Percentiles rank a stretch among this genome's conserved stretches.
Conservation (phyloP, 2,797 vertebrate genomes). For the Rhabdophis nuchalis region DNA sequence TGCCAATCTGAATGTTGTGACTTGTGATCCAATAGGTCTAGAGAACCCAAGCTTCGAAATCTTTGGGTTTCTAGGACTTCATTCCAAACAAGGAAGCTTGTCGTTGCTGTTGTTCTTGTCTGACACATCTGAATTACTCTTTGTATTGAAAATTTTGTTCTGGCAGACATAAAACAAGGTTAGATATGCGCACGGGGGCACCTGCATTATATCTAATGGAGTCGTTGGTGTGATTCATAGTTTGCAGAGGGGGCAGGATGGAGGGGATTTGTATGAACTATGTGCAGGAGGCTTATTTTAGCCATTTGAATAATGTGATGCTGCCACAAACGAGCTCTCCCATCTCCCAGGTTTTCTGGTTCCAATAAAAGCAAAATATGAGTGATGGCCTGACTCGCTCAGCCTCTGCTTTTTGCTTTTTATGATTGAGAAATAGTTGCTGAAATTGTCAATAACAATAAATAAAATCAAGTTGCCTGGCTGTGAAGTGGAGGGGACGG, state of each 20-base stretch:
- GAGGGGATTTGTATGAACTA: slow-evolving; percentile 15
- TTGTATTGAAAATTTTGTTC: not conserved
- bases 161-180: slow-evolving; percentile 2
- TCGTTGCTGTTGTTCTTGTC: not conserved
- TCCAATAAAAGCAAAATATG: slow-evolving; percentile 61
- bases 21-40: not conserved
- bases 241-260: not conserved
- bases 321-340: slow-evolving; percentile 57
- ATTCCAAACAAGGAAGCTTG: not conserved
- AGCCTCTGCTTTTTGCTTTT: slow-evolving; percentile 59
- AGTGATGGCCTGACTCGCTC: slow-evolving; percentile 54
- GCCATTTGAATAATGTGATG: slow-evolving; percentile 52
- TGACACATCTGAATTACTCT: not conserved
- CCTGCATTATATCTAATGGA: slow-evolving; percentile 14
- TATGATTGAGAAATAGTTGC: slow-evolving; percentile 65
- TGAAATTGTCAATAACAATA: slow-evolving; percentile 68
- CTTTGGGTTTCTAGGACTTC: not conserved
- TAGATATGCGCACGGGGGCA: slow-evolving; percentile 8
- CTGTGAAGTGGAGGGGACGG: slow-evolving; percentile 31
- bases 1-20: not conserved
- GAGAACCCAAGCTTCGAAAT: not conserved
- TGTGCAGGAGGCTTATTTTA: slow-evolving; percentile 14
- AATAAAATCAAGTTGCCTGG: slow-evolving; percentile 63
- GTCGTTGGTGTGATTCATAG: not conserved
- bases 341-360: slow-evolving; percentile 53